These are phyloP conservation scores for Micropoecilia bifurca DNA, from an alignment of 2,797 vertebrate species.

Conservation along the genomic window DNA sequence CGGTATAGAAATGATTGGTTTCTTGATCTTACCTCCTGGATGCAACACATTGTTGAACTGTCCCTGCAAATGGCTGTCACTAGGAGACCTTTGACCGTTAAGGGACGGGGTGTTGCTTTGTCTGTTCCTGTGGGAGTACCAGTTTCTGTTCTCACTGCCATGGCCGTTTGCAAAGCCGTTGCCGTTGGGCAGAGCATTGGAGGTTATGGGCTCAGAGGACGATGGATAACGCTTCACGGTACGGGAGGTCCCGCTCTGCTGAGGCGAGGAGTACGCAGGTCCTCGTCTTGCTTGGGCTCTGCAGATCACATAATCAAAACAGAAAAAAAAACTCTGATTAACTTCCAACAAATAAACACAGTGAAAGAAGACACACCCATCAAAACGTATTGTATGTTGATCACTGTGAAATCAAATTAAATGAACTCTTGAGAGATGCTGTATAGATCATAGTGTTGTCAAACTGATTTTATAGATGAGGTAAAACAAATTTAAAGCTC, in stretches of 20 bases:
- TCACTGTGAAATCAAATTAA: slow-evolving; percentile 63
- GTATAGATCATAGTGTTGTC: slow-evolving; percentile 61
- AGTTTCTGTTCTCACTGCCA: slow-evolving; percentile 37
- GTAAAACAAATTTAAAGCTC: slow-evolving; percentile 55
- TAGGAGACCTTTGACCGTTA: slow-evolving; percentile 52
- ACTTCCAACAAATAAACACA: slow-evolving; percentile 29
- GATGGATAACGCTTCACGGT: slow-evolving; percentile 90
- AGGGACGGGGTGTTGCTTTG: slow-evolving; percentile 38
- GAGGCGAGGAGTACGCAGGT: slow-evolving; percentile 80
- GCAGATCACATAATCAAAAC: slow-evolving; percentile 64
- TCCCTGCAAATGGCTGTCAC: slow-evolving; percentile 57
- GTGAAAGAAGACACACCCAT: slow-evolving; percentile 34
- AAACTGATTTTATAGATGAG: slow-evolving; percentile 70
- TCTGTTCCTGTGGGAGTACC: slow-evolving; percentile 60
- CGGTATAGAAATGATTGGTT: not conserved
- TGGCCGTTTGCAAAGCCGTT: slow-evolving; percentile 49
- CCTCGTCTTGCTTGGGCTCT: slow-evolving; percentile 87
- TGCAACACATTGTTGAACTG: slow-evolving; percentile 75
- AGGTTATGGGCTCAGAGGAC: slow-evolving; percentile 85
- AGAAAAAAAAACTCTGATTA: slow-evolving; percentile 67
- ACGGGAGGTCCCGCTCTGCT: slow-evolving; percentile 84
- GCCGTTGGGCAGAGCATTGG: slow-evolving; percentile 86
- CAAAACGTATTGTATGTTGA: slow-evolving; percentile 22
- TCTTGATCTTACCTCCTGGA: slow-evolving; percentile 80
- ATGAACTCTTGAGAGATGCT: slow-evolving; percentile 46